phyloP scores from a whole-genome alignment of 53 echinoderm and acorn worm species.

The Echinometra lucunter region DNA sequence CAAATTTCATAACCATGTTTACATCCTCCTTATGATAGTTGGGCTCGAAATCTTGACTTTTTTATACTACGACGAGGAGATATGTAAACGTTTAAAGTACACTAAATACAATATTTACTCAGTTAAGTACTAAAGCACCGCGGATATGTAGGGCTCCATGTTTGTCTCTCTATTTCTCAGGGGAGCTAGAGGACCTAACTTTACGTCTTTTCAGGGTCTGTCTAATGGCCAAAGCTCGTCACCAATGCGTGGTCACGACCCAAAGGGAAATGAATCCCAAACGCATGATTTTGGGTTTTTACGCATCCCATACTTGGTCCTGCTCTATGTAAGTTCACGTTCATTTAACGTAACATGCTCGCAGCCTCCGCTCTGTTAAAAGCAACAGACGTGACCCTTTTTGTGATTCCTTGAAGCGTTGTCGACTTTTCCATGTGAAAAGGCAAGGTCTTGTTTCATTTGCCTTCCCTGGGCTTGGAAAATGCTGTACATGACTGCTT shows the following conservation, averaged over 20 bases:
- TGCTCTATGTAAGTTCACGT: conserved; percentile 6
- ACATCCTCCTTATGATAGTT: not conserved
- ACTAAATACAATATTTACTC: conserved; percentile 26
- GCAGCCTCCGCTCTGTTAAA: not conserved
- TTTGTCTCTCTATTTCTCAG: not conserved
- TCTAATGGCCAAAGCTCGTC: not conserved
- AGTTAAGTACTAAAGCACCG: not conserved
- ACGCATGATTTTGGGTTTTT: conserved; percentile 28
- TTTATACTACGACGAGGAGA: not conserved
- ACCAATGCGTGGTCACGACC: conserved; percentile 22
- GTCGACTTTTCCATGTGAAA: not conserved
- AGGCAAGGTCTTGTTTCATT: conserved; percentile 4
- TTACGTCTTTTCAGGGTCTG: not conserved
- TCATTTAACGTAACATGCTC: not conserved
- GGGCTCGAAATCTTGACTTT: not conserved
- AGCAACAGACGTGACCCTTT: conserved; percentile 27
- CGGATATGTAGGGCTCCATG: not conserved
- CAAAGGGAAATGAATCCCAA: not conserved
- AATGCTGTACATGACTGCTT: not conserved
- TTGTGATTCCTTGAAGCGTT: not conserved
- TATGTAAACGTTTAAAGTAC: conserved; percentile 1
- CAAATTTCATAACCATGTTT: conserved; percentile 20
- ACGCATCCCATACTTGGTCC: not conserved
- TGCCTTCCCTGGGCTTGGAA: not conserved
- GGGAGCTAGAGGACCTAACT: not conserved